These are phyloP conservation scores for Phoeniculus purpureus DNA, from an alignment of 2,797 vertebrate genomes.

Conservation along the genomic window DNA sequence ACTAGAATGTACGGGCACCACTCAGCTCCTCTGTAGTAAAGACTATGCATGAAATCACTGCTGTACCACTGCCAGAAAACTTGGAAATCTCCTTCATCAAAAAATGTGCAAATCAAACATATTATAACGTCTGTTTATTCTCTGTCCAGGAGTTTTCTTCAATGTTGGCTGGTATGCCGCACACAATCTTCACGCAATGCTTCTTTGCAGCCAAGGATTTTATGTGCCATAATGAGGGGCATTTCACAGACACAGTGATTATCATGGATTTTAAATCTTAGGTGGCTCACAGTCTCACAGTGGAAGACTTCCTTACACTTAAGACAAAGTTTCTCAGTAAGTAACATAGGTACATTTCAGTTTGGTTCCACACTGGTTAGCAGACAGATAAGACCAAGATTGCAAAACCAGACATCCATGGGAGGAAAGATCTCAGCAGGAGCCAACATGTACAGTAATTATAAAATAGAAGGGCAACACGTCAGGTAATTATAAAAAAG, in stretches of 20 bases:
- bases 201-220: slow-evolving; percentile 72
- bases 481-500: slow-evolving; percentile 50
- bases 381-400: slow-evolving; percentile 68
- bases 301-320: slow-evolving; percentile 66
- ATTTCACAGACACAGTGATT: slow-evolving; percentile 74
- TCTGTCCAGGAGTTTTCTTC: slow-evolving; percentile 69
- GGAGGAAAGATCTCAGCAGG: slow-evolving; percentile 51
- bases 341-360: slow-evolving; percentile 72
- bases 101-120: slow-evolving; percentile 30
- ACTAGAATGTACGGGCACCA: not conserved
- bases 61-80: slow-evolving; percentile 22
- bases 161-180: slow-evolving; percentile 63
- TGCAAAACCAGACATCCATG: slow-evolving; percentile 58
- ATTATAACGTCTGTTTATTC: slow-evolving; percentile 40
- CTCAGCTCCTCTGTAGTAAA: not conserved
- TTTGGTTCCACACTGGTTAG: slow-evolving; percentile 46
- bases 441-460: not conserved
- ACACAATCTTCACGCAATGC: slow-evolving; percentile 63
- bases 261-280: slow-evolving; percentile 76
- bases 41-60: not conserved
- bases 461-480: not conserved
- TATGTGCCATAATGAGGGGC: slow-evolving; percentile 71
- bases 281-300: slow-evolving; percentile 74
- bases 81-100: slow-evolving; percentile 32
- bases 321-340: slow-evolving; percentile 77